phyloP scores from a whole-genome alignment of 2,888 invertebrate species.

The Agonopterix alstromeriana region DNA sequence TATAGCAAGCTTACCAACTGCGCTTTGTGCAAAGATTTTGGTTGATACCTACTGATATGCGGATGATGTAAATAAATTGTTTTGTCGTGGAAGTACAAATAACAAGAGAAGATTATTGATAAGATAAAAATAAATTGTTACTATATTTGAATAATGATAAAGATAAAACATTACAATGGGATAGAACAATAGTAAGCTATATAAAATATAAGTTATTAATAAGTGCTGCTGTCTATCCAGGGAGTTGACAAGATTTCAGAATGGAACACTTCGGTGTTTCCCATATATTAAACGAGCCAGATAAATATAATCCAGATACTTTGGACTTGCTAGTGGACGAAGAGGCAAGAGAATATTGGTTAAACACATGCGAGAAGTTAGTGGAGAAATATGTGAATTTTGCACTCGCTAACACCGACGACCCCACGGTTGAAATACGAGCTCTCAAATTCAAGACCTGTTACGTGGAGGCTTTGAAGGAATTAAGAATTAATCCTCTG shows the following conservation, averaged over 20 bases:
- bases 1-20: no score
- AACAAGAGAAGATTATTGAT: slow-evolving; percentile 20
- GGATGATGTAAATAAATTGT: no score
- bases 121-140: slow-evolving; percentile 41
- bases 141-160: slow-evolving; percentile 52
- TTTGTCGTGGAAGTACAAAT: no score
- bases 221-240: slow-evolving; percentile 10
- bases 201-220: neutral
- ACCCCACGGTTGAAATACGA: slow-evolving; percentile 84
- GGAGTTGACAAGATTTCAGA: slow-evolving; percentile 15
- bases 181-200: slow-evolving; percentile 36
- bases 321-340: slow-evolving; percentile 91
- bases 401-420: slow-evolving; percentile 86
- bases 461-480: slow-evolving; percentile 86
- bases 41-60: no score
- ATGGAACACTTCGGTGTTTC: slow-evolving; percentile 69
- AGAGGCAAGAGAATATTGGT: slow-evolving; percentile 94
- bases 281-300: slow-evolving; percentile 83
- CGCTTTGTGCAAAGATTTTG: no score
- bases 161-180: slow-evolving; percentile 55
- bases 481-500: slow-evolving; percentile 87
- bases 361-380: slow-evolving; percentile 91
- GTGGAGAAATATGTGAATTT: slow-evolving; percentile 90
- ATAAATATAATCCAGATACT: slow-evolving; percentile 92
- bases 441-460: slow-evolving; percentile 90